phyloP scores from a whole-genome alignment of 2,113 vertebrate species.

The Meles meles region DNA sequence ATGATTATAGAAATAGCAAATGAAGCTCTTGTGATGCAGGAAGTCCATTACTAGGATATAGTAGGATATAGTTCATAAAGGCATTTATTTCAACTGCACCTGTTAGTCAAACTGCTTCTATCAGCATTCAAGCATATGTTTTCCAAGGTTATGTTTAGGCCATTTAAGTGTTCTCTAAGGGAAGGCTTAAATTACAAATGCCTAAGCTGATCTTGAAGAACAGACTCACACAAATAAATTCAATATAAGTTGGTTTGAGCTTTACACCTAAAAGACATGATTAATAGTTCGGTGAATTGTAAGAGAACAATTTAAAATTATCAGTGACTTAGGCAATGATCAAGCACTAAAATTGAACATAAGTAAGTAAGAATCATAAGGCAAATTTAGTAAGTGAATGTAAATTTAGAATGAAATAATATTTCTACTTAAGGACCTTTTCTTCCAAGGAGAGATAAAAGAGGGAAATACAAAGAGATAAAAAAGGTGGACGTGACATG shows the following conservation, averaged over 20 bases:
- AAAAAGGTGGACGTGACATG: not conserved
- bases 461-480: not conserved
- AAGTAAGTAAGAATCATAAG: not conserved
- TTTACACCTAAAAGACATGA: not conserved
- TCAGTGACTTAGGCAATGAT: conserved; percentile 6
- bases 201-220: conserved; percentile 10
- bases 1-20: not conserved
- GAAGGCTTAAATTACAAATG: not conserved
- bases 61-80: not conserved
- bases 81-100: not conserved
- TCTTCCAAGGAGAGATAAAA: not conserved
- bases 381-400: conserved; percentile 5
- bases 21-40: not conserved
- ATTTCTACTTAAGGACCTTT: conserved; percentile 1
- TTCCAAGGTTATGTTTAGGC: not conserved
- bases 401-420: not conserved
- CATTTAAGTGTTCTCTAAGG: not conserved
- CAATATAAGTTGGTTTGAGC: not conserved
- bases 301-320: not conserved
- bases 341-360: not conserved
- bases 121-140: conserved; percentile 31
- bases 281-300: not conserved
- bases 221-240: not conserved
- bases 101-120: not conserved
- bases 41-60: not conserved